Percentiles rank a stretch among this genome's conserved stretches.
These are phyloP conservation scores for Parasteatoda tepidariorum DNA, from an alignment of 1,140 invertebrate species.

Conservation along the genomic window DNA sequence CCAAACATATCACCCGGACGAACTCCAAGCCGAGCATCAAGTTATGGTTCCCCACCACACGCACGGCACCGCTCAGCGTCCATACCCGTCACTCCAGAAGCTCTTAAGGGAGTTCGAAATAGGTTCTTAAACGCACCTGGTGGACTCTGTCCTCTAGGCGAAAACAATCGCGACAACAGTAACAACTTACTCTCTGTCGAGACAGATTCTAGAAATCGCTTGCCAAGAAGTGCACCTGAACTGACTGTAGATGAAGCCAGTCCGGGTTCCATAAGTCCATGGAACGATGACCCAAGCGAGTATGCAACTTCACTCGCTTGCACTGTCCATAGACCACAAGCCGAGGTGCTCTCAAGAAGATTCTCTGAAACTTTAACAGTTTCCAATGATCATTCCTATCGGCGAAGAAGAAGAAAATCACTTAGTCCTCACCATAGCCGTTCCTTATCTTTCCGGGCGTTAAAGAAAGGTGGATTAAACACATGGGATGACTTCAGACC, in stretches of 20 bases:
- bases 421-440: constrained; percentile 87
- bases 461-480: constrained; percentile 80
- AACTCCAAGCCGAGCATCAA: constrained; percentile 22
- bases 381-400: background rate
- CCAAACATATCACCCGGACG: constrained; percentile 50
- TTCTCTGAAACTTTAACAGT: constrained; percentile 50
- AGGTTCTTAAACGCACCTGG: constrained; percentile 43
- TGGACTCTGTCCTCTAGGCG: constrained; percentile 31
- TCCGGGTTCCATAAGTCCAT: constrained; percentile 43
- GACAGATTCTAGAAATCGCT: background rate
- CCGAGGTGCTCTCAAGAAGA: constrained; percentile 41
- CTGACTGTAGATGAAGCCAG: constrained; percentile 46
- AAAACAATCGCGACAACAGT: background rate
- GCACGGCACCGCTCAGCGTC: constrained; percentile 41
- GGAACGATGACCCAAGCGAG: constrained; percentile 50
- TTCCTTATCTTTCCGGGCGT: constrained; percentile 85
- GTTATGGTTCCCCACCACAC: constrained; percentile 48
- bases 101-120: constrained; percentile 38
- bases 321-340: constrained; percentile 22
- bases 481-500: constrained; percentile 78
- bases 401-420: constrained; percentile 7
- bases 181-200: constrained; percentile 23
- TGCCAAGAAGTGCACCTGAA: constrained; percentile 50
- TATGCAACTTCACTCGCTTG: constrained; percentile 27
- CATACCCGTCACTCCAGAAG: constrained; percentile 50